Conservation (phyloP, 2,888 invertebrate species). For the Lasius platythorax region DNA sequence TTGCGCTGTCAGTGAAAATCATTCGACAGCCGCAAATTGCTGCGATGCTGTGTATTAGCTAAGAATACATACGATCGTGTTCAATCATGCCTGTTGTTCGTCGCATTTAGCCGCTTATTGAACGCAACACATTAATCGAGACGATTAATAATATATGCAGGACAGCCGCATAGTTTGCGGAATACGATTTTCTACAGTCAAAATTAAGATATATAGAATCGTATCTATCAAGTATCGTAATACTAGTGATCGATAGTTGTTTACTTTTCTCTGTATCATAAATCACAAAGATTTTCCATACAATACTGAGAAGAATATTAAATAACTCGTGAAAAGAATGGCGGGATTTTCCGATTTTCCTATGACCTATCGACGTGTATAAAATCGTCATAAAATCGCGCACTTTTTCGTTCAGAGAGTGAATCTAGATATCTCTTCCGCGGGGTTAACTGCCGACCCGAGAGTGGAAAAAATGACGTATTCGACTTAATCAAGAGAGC, state of each 20-base stretch:
- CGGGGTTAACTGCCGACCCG: neutral
- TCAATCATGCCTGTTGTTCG: conserved; percentile 15
- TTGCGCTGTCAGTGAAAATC: conserved; percentile 48
- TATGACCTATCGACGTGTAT: neutral
- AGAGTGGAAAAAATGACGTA: conserved; percentile 19
- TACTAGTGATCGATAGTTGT: conserved; percentile 7
- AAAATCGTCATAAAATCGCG: neutral
- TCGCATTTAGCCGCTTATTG: conserved; percentile 32
- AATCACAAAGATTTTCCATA: neutral
- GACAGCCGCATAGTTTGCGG: conserved; percentile 7
- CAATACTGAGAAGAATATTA: neutral
- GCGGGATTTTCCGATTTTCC: neutral
- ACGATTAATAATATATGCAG: conserved; percentile 23
- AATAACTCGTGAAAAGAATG: neutral
- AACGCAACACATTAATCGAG: conserved; percentile 35
- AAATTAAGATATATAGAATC: conserved; percentile 23
- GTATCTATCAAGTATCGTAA: neutral
- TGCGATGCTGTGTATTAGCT: conserved; percentile 33
- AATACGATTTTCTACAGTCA: neutral
- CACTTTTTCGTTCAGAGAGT: neutral
- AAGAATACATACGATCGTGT: conserved; percentile 23
- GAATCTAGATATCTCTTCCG: neutral
- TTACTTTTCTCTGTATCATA: neutral
- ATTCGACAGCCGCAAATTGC: conserved; percentile 50
- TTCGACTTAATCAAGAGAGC: conserved; percentile 43